phyloP scores from a whole-genome alignment of 2,797 vertebrate species.

The Alauda arvensis region DNA sequence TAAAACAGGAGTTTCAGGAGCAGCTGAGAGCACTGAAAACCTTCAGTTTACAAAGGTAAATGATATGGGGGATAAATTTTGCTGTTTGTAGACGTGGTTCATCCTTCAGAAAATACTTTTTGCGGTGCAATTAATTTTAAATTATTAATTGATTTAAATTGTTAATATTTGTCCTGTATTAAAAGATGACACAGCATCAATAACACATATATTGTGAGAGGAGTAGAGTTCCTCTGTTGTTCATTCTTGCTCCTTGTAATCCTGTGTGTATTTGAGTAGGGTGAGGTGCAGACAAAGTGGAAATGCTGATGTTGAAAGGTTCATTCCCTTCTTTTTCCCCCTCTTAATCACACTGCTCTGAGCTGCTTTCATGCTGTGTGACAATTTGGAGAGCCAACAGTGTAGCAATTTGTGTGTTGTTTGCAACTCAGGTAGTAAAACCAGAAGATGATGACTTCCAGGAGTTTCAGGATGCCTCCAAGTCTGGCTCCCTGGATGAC shows the following conservation, averaged over 20 bases:
- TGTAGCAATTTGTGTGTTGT: neutral
- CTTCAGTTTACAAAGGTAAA: neutral
- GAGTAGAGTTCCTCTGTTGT: neutral
- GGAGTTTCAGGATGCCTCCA: constrained; percentile 97
- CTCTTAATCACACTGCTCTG: neutral
- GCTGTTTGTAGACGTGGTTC: neutral
- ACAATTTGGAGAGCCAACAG: neutral
- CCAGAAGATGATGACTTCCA: constrained; percentile 96
- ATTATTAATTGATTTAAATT: neutral
- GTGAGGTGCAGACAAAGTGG: neutral
- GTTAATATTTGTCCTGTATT: neutral
- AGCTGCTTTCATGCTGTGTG: neutral
- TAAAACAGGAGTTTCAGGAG: neutral
- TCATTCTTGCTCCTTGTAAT: neutral
- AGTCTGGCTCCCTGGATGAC: constrained; percentile 81
- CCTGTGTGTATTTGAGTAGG: neutral
- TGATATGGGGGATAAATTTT: neutral
- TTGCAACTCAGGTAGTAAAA: constrained; percentile 79
- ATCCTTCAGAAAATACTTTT: neutral
- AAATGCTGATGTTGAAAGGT: neutral
- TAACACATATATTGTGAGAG: neutral
- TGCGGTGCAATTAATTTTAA: neutral
- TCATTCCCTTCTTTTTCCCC: neutral
- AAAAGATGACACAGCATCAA: neutral
- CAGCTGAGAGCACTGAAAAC: neutral